Evolutionary conservation across 2,888 invertebrate genomes (phyloP).

Genomic region (Melanargia galathea): DNA sequence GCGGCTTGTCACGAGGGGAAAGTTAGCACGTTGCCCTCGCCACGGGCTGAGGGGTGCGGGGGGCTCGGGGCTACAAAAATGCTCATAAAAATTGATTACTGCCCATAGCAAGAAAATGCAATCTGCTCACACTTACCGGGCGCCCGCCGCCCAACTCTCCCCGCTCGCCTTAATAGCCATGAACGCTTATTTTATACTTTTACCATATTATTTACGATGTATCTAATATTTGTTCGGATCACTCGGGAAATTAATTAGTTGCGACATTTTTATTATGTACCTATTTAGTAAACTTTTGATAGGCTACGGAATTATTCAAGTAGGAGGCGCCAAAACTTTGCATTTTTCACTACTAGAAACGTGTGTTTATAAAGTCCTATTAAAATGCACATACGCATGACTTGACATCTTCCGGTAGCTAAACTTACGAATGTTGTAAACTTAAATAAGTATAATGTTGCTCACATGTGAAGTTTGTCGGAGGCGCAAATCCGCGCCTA

Average conservation of each 20-base stretch:
- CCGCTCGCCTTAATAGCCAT: slow-evolving; percentile 61
- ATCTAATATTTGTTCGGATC: slow-evolving; percentile 40
- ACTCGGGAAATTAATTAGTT: slow-evolving; percentile 35
- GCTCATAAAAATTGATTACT: slow-evolving; percentile 79
- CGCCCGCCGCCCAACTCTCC: slow-evolving; percentile 40
- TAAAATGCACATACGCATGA: too few species aligned
- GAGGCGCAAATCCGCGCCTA: too few species aligned
- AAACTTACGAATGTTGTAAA: too few species aligned
- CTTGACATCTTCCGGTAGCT: too few species aligned
- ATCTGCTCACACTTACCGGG: slow-evolving; percentile 59
- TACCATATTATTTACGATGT: slow-evolving; percentile 58
- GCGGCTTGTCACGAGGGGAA: slow-evolving; percentile 33
- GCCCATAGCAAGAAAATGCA: slow-evolving; percentile 76
- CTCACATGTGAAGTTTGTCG: too few species aligned
- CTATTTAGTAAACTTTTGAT: slow-evolving; percentile 3
- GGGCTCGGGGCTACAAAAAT: slow-evolving; percentile 65
- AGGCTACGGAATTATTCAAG: not conserved
- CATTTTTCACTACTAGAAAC: too few species aligned
- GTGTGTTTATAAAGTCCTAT: too few species aligned
- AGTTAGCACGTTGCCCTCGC: slow-evolving; percentile 42
- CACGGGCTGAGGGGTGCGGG: slow-evolving; percentile 41
- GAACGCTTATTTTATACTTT: slow-evolving; percentile 68
- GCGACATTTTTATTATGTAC: slow-evolving; percentile 19
- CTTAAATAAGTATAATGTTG: too few species aligned
- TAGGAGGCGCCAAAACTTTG: too few species aligned